Percentiles rank a stretch among this genome's conserved stretches.
These are phyloP conservation scores for Carassius gibelio DNA, from an alignment of 2,113 vertebrate genomes.

Conservation along the genomic window DNA sequence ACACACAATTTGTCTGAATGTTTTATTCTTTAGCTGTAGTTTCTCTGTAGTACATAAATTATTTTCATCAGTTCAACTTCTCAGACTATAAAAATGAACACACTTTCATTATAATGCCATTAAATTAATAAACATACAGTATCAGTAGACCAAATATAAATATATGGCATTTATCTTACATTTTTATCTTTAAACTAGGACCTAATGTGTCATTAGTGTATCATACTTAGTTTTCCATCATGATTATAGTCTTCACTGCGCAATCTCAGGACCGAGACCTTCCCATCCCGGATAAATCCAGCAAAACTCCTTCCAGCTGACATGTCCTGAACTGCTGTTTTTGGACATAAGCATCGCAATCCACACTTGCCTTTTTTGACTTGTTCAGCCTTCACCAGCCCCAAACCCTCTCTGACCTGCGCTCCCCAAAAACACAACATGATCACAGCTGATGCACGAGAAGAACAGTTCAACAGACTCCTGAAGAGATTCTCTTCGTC, in stretches of 20 bases:
- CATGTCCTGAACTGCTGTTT: constrained; percentile 30
- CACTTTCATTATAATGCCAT: no score
- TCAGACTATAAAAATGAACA: not conserved
- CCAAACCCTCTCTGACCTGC: constrained; percentile 14
- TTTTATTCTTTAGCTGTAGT: constrained; percentile 26
- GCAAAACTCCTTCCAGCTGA: constrained; percentile 17
- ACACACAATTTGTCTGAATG: constrained; percentile 38
- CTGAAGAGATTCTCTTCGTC: not conserved
- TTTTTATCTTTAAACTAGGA: not conserved
- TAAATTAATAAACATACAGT: no score
- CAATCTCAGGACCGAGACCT: constrained; percentile 15
- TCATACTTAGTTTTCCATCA: constrained; percentile 35
- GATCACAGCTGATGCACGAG: not conserved
- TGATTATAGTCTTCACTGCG: not conserved
- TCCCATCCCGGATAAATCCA: constrained; percentile 47
- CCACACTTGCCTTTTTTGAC: constrained; percentile 16
- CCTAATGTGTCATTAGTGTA: not conserved
- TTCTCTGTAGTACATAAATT: not conserved
- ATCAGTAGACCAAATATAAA: not conserved
- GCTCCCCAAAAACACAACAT: constrained; percentile 55
- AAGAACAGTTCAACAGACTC: not conserved
- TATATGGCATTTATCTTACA: not conserved
- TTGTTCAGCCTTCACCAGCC: not conserved
- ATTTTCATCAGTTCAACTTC: not conserved
- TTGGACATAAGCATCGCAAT: not conserved